Percentiles rank a stretch among this genome's conserved stretches.
Conservation (phyloP, 2,113 vertebrate species). For the Herpetotheres cachinnans region DNA sequence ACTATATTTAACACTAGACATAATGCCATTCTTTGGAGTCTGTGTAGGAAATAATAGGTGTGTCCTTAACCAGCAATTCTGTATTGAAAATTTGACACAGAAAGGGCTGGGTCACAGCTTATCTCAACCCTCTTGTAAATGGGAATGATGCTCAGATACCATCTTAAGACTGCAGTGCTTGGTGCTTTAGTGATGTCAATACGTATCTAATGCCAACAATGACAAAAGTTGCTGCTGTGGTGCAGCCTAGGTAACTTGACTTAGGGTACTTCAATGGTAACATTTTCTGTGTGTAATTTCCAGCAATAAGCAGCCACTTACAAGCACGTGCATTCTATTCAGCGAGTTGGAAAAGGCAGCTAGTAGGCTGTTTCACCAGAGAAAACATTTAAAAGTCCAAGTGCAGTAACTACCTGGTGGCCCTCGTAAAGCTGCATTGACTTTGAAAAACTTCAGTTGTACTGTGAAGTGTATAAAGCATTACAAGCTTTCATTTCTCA, state of each 20-base stretch:
- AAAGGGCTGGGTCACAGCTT: not conserved
- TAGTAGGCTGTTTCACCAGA: not conserved
- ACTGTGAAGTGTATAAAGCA: not conserved
- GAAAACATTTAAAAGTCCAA: not conserved
- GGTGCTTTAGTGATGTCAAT: not conserved
- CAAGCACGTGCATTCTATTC: accelerated
- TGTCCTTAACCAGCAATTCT: not conserved
- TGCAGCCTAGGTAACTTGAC: not conserved
- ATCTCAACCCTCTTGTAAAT: accelerated
- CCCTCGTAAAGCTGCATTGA: too few species aligned
- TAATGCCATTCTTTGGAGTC: not conserved
- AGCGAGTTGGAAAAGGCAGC: not conserved
- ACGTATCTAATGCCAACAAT: accelerated
- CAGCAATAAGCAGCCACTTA: not conserved
- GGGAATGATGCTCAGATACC: not conserved
- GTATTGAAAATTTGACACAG: not conserved
- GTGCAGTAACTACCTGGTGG: not conserved
- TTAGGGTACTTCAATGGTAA: too few species aligned
- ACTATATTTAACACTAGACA: accelerated
- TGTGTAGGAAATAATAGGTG: not conserved
- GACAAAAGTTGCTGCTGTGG: not conserved
- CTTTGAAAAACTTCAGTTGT: accelerated
- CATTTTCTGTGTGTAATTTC: not conserved
- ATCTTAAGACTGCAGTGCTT: not conserved
- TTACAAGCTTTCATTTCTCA: not conserved